Base-by-base conservation (phyloP, 2,797 vertebrate genomes). In the Trachurus trachurus region DNA sequence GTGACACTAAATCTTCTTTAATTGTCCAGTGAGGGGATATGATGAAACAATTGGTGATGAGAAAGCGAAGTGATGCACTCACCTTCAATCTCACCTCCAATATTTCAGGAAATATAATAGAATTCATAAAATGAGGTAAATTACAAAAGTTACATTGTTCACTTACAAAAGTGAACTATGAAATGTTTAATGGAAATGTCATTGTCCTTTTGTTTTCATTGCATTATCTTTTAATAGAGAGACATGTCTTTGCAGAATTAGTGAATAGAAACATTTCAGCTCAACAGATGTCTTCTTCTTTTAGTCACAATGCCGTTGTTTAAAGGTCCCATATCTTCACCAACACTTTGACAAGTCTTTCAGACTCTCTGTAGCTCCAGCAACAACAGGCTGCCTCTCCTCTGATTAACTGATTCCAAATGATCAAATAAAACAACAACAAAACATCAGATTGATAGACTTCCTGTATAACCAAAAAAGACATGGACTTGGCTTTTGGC, bases 1-100 rank as follows among this genome's bases (percentile, higher is more conserved):
- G 60, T 88, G 84, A 82, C 80, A 79, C 68, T 86, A 80, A 85
- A 90, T 90, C 80, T 81, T 71, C 31, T 85, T 67, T 83, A 86
- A 93, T 91, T 90, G 84, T 89, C 89, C 79, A 76, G 75, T 52
- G 57, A 68, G 31, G 21, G 44, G 58, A 54, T 34, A 52, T 56
- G 71, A 81, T 77, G 74, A 79, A 82, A 85, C 49, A 76, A 80
- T 40, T 63, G 69, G 61, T 80, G 75, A 54, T 16, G 60, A 81
- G 74, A 63, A 74, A 76, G 80, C 58, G 82, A 61, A 54, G 19
- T 31, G 11, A 56, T 21, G 11, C 6, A 44, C 10, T 19, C 42
- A 65, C 60, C 59, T 49, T 47, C 47, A 66, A 64, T n/a, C 6
- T 26, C 26, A 26, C 26, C 26, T 26, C 50, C 13, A 49, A 9